Conservation (phyloP, 2,888 invertebrate species). For the Agapostemon virescens region DNA sequence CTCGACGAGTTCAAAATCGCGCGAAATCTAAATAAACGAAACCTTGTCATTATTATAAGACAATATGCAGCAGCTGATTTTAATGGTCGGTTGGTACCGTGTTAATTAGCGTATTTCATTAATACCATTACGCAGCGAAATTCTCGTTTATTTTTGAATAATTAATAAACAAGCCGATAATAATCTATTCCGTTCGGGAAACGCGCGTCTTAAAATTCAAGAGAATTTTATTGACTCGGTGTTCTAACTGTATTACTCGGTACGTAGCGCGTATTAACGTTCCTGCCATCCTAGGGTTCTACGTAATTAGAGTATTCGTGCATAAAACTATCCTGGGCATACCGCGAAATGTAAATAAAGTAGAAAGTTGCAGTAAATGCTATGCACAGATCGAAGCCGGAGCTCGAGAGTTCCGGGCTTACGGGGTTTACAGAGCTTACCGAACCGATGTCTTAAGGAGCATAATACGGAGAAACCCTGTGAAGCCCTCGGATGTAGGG, state of each 20-base stretch:
- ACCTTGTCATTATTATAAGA: no score
- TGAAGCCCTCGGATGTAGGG: not conserved
- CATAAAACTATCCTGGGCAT: not conserved
- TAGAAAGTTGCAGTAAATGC: not conserved
- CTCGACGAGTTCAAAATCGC: no score
- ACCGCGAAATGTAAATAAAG: constrained; percentile 5
- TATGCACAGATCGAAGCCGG: not conserved
- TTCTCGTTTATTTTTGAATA: not conserved
- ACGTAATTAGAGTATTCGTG: not conserved
- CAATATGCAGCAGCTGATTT: no score
- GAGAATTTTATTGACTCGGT: not conserved
- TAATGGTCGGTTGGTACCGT: no score
- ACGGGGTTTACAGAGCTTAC: not conserved
- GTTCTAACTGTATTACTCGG: not conserved
- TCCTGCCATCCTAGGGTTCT: not conserved
- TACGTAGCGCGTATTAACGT: not conserved
- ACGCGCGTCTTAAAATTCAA: not conserved
- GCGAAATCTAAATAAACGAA: no score
- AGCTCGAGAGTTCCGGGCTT: not conserved
- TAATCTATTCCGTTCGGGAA: not conserved
- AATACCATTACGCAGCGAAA: not conserved
- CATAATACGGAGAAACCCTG: not conserved
- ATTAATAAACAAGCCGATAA: not conserved
- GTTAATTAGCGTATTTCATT: not conserved
- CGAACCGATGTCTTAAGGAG: constrained; percentile 3